Base-by-base conservation (phyloP, 2,797 vertebrate species). In the Anas acuta region DNA sequence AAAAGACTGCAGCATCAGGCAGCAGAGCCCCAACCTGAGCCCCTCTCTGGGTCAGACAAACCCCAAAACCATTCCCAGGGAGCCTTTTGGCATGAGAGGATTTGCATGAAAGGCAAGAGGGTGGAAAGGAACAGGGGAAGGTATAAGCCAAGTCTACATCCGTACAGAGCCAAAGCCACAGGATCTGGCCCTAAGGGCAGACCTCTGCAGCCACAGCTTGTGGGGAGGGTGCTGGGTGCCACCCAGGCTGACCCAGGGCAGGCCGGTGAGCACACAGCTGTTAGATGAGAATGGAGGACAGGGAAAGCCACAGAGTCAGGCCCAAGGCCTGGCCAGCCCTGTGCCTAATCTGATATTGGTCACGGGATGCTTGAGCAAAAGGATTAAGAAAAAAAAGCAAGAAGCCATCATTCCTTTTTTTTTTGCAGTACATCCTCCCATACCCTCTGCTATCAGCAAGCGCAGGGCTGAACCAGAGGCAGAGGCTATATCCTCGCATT, bases 261-360 rank as follows among this genome's bases (percentile, higher is more conserved):
- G 3, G 19, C 14, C 51, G 6, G 15, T 14, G 35, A 83, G 53
- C 72, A 25, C 33, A 43, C 76, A 57, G 70, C 57, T 65, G 5
- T 35, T 16, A 57, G 28, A n/a, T 21, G 33, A 71, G 45, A 8
- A 65, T 0, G 11, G 47, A 70, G 74, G 17, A 51, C 19, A 56
- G 76, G 39, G 30, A 89, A 88, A 66, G 26, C 58, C 83, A 39
- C 72, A 22, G 13, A 26, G 28, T 32, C 30, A n/a, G 28, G n/a
- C 15, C 13, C 43, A 49, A 71, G 13, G 21, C 54, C 35, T 54
- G 83, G 65, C 61, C 49, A 86, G 70, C 28, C 23, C 41, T 1
- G 0, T 0, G 0, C 30, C 74, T 35, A 9, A 13, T 10, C 4
- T 0, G 28, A 18, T 16, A 30, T 58, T 75, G 84, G 41, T 56